A percentile compares a stretch with the other conserved stretches of the same genome.
Evolutionary conservation across 2,888 invertebrate species (phyloP).

Genomic region (Dynastes tityus): DNA sequence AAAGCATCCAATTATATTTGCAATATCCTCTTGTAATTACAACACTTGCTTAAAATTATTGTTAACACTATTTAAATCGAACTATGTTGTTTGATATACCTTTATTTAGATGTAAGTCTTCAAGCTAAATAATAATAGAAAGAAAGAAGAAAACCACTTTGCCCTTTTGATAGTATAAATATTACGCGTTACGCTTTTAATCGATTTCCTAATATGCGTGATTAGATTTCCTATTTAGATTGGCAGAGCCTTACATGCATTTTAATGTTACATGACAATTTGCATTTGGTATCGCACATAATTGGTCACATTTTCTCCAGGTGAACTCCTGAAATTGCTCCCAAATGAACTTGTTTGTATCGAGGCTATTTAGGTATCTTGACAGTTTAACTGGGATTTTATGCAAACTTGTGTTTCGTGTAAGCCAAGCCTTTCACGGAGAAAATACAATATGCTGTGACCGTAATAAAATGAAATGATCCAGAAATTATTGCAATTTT

Average conservation of each 20-base stretch:
- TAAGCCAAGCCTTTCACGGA: background rate
- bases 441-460: background rate
- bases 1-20: too few species aligned
- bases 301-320: conserved; percentile 25
- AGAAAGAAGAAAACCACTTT: too few species aligned
- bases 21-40: too few species aligned
- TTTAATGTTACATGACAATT: conserved; percentile 46
- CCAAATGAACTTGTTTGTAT: conserved; percentile 42
- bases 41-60: background rate
- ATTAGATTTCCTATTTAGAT: conserved; percentile 48
- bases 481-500: too few species aligned
- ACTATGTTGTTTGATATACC: too few species aligned
- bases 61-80: background rate
- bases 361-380: conserved; percentile 31
- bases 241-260: conserved; percentile 45
- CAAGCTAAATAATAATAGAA: too few species aligned
- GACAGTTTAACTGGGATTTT: conserved; percentile 33
- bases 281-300: conserved; percentile 41
- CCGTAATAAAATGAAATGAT: background rate
- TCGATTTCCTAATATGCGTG: conserved; percentile 48
- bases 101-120: too few species aligned
- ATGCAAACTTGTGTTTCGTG: conserved; percentile 29
- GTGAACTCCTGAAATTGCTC: conserved; percentile 30
- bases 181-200: conserved; percentile 39
- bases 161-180: conserved; percentile 15